Conservation (phyloP, 2,113 vertebrate species). For the Dasypus novemcinctus region DNA sequence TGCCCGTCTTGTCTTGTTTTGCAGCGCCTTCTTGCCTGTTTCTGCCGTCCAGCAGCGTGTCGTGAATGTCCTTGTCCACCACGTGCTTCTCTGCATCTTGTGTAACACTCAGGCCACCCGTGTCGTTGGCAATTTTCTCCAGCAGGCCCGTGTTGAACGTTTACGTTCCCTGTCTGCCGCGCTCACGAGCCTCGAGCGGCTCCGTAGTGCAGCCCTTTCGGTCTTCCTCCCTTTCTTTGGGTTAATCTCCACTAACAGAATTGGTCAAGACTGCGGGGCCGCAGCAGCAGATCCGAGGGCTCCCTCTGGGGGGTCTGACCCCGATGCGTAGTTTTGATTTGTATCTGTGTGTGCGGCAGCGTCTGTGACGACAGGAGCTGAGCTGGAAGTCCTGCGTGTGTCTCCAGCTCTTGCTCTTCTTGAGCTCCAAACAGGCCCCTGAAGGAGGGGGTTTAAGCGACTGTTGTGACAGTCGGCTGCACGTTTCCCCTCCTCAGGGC, state of each 20-base stretch:
- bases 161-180: rapidly evolving
- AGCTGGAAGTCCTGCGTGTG: background rate
- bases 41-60: rapidly evolving
- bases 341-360: background rate
- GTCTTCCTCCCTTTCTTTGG: background rate
- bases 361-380: background rate
- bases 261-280: too few relatives aligned
- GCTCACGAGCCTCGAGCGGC: rapidly evolving
- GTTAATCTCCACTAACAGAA: rapidly evolving
- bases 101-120: background rate
- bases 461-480: too few relatives aligned
- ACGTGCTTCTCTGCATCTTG: rapidly evolving
- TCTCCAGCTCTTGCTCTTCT: background rate
- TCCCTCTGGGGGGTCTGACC: background rate
- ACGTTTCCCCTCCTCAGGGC: too few relatives aligned
- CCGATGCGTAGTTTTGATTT: background rate
- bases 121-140: rapidly evolving
- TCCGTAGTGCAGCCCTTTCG: rapidly evolving
- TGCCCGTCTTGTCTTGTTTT: rapidly evolving
- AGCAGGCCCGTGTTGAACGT: background rate
- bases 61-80: rapidly evolving
- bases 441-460: too few relatives aligned
- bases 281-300: too few relatives aligned
- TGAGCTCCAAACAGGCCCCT: too few relatives aligned
- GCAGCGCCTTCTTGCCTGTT: rapidly evolving